phyloP scores from a whole-genome alignment of 2,888 invertebrate genomes.

The Mythimna pallens region DNA sequence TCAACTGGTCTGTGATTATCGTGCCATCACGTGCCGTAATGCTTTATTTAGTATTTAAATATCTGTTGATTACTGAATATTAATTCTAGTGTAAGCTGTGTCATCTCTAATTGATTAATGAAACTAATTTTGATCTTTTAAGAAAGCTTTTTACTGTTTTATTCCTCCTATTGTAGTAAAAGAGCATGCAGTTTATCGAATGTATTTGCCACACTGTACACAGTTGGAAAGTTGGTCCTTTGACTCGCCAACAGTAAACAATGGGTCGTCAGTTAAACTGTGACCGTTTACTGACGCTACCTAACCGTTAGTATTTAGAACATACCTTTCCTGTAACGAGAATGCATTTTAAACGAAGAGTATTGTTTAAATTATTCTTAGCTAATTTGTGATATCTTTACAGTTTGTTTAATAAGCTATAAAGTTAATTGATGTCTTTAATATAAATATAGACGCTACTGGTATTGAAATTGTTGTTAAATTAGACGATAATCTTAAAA shows the following conservation, averaged over 20 bases:
- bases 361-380: not conserved
- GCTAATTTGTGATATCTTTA: slow-evolving; percentile 14
- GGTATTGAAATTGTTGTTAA: not conserved
- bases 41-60: slow-evolving; percentile 33
- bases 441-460: no score
- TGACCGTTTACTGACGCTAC: slow-evolving; percentile 34
- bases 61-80: slow-evolving; percentile 7
- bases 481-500: no score
- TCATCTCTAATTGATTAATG: not conserved
- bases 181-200: slow-evolving; percentile 1
- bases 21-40: slow-evolving; percentile 23
- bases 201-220: slow-evolving; percentile 14
- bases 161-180: not conserved
- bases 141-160: not conserved
- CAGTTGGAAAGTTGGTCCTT: slow-evolving; percentile 26
- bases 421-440: no score
- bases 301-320: slow-evolving; percentile 34
- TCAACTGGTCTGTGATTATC: slow-evolving; percentile 40
- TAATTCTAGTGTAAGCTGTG: not conserved
- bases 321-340: slow-evolving; percentile 6
- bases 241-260: slow-evolving; percentile 27
- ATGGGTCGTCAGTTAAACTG: slow-evolving; percentile 39
- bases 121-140: not conserved
- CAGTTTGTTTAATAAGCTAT: slow-evolving; percentile 23
- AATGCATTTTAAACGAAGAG: not conserved